Conservation (phyloP, 2,888 invertebrate genomes). For the Perithous albicinctus region DNA sequence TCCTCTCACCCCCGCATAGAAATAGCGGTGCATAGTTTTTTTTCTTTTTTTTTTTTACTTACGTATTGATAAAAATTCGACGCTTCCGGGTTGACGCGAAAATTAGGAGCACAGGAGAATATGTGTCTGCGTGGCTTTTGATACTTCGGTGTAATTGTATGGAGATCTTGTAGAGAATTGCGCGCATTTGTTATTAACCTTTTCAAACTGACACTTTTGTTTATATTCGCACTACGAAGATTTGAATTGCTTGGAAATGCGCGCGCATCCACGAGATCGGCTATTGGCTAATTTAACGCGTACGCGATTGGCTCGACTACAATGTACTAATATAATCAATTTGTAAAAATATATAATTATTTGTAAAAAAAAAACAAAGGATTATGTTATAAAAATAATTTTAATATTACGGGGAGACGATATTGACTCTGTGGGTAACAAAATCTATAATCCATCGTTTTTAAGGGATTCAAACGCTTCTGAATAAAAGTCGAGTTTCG, state of each 20-base stretch:
- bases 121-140: not conserved
- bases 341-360: too few species aligned
- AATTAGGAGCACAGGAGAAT: not conserved
- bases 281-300: not conserved
- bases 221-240: not conserved
- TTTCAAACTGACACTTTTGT: not conserved
- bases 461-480: too few species aligned
- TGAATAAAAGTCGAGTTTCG: too few species aligned
- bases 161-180: not conserved
- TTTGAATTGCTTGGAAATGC: not conserved
- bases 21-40: not conserved
- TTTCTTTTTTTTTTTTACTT: slow-evolving; percentile 8
- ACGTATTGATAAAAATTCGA: not conserved
- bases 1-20: not conserved
- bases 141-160: not conserved
- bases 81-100: slow-evolving; percentile 1
- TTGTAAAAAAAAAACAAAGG: too few species aligned
- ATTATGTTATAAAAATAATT: too few species aligned
- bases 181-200: slow-evolving; percentile 11
- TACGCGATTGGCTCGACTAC: not conserved
- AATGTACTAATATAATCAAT: too few species aligned
- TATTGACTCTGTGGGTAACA: too few species aligned
- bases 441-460: too few species aligned
- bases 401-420: too few species aligned
- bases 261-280: not conserved